Evolutionary conservation across 2,113 vertebrate species (phyloP), one percentile per base, ranked within the genome.

Genomic region (Egretta garzetta): DNA sequence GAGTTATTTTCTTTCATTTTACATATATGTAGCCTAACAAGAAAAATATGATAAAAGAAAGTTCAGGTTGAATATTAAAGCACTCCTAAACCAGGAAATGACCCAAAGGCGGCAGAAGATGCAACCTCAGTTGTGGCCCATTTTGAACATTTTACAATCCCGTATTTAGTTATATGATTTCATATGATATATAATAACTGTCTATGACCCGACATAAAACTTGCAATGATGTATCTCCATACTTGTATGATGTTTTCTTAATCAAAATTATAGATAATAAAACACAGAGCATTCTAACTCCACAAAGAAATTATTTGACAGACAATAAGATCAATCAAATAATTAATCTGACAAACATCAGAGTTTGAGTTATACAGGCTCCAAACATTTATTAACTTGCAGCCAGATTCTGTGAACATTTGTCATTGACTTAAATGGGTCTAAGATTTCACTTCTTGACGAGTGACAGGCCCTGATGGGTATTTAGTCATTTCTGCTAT

Each of bases 361-460:
- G 86, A 67, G 62, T 87, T 91, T 93, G 95, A 96, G 86, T 90
- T 94, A 88, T 85, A 91, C 93, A 94, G 93, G 89, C 95, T 97
- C 97, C 93, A 96, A 96, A 97, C 96, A 95, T 97, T 97, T 97
- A 96, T 97, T 95, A 96, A 96, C 89, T 96, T 94, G 84, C 94
- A 96, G 89, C 93, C 95, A 96, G 96, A 96, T 96, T 97, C 97
- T 97, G 93, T 94, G 96, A 97, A 97, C 96, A 97, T 97, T 97
- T 97, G 97, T 96, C 93, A 95, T 96, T 96, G 95, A 97, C 95
- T 97, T 96, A 96, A 97, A 96, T 81, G 96, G 94, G 84, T 93
- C 93, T 97, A 96, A 97, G 96, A 96, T 96, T 97, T 97, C 95
- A 93, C 97, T 97, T 97, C 91, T 95, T 96, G 94, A 97, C 86